Conservation (phyloP, 2,797 vertebrate species). For the Salmo trutta region DNA sequence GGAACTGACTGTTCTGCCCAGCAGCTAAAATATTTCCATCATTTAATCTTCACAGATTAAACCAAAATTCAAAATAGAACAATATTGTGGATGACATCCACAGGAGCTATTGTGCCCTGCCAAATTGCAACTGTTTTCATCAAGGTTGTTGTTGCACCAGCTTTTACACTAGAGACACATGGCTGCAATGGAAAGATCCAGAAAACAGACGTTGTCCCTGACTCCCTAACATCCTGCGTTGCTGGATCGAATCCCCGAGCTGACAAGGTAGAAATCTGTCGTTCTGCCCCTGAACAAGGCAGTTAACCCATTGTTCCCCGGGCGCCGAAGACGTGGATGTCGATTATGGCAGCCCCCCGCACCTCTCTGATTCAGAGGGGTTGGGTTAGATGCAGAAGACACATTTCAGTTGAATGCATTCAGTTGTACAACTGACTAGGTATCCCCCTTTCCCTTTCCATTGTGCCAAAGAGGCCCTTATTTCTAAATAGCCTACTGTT, state of each 20-base stretch:
- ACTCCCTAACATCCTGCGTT: background rate
- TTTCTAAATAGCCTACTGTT: background rate
- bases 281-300: too few relatives aligned
- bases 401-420: too few relatives aligned
- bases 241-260: too few relatives aligned
- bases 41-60: conserved; percentile 23
- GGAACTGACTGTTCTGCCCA: conserved; percentile 4
- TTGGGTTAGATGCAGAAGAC: too few relatives aligned
- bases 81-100: background rate
- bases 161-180: background rate
- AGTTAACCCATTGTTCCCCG: too few relatives aligned
- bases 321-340: too few relatives aligned
- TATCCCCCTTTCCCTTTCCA: too few relatives aligned
- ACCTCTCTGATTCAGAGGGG: too few relatives aligned
- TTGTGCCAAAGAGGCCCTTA: background rate
- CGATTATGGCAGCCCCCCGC: too few relatives aligned
- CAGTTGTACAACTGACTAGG: too few relatives aligned
- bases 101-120: background rate
- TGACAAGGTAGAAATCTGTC: too few relatives aligned
- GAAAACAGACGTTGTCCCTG: background rate
- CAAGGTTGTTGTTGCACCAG: conserved; percentile 1
- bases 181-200: background rate
- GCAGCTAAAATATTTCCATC: background rate
- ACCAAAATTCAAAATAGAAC: background rate
- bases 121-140: background rate